A percentile compares a stretch with the other conserved stretches of the same genome.
Conservation (phyloP, 2,113 vertebrate genomes). For the Equus quagga region DNA sequence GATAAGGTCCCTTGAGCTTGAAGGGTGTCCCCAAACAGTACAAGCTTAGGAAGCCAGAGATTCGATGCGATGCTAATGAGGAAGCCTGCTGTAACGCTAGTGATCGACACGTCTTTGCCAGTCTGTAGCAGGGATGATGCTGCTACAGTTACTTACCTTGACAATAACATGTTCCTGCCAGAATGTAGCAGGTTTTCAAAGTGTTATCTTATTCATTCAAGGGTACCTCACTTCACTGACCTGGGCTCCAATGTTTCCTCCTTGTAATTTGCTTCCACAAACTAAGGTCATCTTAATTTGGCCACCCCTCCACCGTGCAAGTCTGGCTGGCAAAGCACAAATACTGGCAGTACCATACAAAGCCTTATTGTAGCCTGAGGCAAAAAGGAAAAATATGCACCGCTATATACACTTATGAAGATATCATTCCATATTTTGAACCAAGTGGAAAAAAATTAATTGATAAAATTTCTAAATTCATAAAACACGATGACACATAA, state of each 20-base stretch:
- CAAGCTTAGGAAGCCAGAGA: neutral
- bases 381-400: neutral
- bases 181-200: neutral
- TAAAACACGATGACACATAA: neutral
- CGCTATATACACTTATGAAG: neutral
- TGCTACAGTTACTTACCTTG: neutral
- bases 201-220: neutral
- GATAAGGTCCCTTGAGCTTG: neutral
- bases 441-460: neutral
- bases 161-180: neutral
- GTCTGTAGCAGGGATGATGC: neutral
- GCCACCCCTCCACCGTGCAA: neutral
- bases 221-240: neutral
- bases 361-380: neutral
- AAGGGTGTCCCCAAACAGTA: neutral
- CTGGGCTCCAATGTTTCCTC: neutral
- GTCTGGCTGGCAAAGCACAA: neutral
- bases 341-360: neutral
- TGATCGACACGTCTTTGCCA: neutral
- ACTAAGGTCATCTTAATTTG: neutral
- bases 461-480: neutral
- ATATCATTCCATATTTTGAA: neutral
- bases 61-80: neutral
- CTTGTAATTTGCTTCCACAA: neutral
- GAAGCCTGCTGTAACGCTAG: neutral